These are phyloP conservation scores for Colossoma macropomum DNA, from an alignment of 2,113 vertebrate species.

Conservation along the genomic window DNA sequence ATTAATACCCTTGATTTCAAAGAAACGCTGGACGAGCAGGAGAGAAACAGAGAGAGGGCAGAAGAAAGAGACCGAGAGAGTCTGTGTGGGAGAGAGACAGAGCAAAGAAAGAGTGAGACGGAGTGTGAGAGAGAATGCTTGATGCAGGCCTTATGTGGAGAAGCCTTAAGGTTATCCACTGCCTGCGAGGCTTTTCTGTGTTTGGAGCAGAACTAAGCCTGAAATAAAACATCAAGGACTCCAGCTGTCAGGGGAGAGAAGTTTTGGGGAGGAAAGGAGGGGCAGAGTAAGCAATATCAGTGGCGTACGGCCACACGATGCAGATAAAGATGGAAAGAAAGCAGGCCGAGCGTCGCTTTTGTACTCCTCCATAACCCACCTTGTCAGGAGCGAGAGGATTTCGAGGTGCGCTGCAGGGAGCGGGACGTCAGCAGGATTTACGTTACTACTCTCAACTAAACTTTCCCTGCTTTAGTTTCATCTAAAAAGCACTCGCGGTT, in stretches of 20 bases:
- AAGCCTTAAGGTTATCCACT: slow-evolving; percentile 51
- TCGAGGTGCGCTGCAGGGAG: neutral
- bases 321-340: slow-evolving; percentile 18
- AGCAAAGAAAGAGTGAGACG: neutral
- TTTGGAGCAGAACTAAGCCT: slow-evolving; percentile 41
- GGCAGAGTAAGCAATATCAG: neutral
- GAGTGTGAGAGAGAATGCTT: slow-evolving; percentile 22
- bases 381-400: neutral
- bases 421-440: neutral
- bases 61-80: neutral
- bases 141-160: slow-evolving; percentile 26
- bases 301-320: neutral
- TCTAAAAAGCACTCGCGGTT: neutral
- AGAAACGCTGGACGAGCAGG: neutral
- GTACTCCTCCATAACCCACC: neutral
- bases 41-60: neutral
- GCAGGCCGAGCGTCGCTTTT: neutral
- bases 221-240: slow-evolving; percentile 54
- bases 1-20: neutral
- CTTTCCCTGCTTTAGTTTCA: neutral
- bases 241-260: slow-evolving; percentile 40
- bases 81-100: slow-evolving; percentile 6
- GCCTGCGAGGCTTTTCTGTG: slow-evolving; percentile 36
- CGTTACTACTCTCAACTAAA: slow-evolving; percentile 2
- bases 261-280: slow-evolving; percentile 11